Conservation (phyloP, 2,888 invertebrate genomes). For the Trimorus sp. region DNA sequence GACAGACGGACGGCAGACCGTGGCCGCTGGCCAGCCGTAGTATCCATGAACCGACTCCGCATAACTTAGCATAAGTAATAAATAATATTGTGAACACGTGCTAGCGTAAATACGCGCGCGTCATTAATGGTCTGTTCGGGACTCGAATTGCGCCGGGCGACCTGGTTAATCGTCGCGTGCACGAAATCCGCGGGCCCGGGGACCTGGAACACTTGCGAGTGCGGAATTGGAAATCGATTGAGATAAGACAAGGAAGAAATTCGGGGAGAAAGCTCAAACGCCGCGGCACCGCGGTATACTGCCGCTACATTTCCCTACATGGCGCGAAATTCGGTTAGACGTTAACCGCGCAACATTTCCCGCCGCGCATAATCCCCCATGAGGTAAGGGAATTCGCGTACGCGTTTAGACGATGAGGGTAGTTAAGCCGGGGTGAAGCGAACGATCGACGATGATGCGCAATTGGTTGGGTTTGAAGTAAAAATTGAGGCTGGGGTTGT, state of each 20-base stretch:
- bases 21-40: conserved; percentile 74
- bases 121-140: conserved; percentile 64
- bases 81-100: conserved; percentile 80
- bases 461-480: too few species aligned
- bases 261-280: too few species aligned
- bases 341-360: conserved; percentile 49
- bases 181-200: too few species aligned
- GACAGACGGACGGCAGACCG: conserved; percentile 78
- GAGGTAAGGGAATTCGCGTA: conserved; percentile 2
- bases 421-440: not conserved
- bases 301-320: conserved; percentile 29
- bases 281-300: conserved; percentile 9
- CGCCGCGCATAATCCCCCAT: conserved; percentile 34
- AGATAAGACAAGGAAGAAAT: too few species aligned
- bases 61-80: conserved; percentile 82
- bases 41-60: conserved; percentile 76
- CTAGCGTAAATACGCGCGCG: conserved; percentile 76
- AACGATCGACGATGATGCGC: too few species aligned
- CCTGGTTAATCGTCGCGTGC: conserved; percentile 39
- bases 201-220: too few species aligned
- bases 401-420: conserved; percentile 14
- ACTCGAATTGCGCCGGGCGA: conserved; percentile 57
- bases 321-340: conserved; percentile 36
- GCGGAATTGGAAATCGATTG: too few species aligned
- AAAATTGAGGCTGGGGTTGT: too few species aligned